Percentiles rank a stretch among this genome's conserved stretches.
phyloP scores from a whole-genome alignment of 2,113 vertebrate genomes.

The Tamias sibiricus region DNA sequence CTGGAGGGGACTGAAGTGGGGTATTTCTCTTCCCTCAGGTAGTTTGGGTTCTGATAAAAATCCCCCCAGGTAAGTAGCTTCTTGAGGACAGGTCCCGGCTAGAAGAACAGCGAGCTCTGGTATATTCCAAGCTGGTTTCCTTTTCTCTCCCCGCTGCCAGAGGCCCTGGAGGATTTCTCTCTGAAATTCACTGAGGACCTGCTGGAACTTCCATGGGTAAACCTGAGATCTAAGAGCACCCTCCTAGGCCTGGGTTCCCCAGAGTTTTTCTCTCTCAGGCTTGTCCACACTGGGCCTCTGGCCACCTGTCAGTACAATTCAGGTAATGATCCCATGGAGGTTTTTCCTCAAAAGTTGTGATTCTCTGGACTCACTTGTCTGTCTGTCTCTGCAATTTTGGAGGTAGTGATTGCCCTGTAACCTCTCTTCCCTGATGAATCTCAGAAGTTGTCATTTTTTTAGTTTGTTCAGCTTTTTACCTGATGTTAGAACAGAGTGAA shows the following conservation, averaged over 20 bases:
- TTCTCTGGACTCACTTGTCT: neutral
- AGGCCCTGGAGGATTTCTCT: neutral
- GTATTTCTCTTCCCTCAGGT: neutral
- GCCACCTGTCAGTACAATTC: neutral
- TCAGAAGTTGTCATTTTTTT: neutral
- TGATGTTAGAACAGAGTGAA: neutral
- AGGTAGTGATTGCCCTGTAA: neutral
- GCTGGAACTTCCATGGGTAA: neutral
- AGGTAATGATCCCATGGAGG: neutral
- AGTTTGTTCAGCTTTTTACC: neutral
- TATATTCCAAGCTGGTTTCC: neutral
- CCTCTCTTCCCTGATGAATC: neutral
- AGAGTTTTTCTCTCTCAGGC: neutral
- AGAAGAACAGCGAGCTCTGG: neutral
- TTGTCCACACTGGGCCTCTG: neutral
- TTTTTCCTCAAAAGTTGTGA: neutral
- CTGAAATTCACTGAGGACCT: neutral
- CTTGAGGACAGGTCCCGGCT: neutral
- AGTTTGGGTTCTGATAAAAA: neutral
- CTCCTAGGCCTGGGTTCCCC: neutral
- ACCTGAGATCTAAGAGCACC: neutral
- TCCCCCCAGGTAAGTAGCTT: neutral
- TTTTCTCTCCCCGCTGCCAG: neutral
- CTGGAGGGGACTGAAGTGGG: neutral
- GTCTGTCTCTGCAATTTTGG: neutral